These are phyloP conservation scores for Mizuhopecten yessoensis DNA, from an alignment of 1,140 invertebrate genomes.

Conservation along the genomic window DNA sequence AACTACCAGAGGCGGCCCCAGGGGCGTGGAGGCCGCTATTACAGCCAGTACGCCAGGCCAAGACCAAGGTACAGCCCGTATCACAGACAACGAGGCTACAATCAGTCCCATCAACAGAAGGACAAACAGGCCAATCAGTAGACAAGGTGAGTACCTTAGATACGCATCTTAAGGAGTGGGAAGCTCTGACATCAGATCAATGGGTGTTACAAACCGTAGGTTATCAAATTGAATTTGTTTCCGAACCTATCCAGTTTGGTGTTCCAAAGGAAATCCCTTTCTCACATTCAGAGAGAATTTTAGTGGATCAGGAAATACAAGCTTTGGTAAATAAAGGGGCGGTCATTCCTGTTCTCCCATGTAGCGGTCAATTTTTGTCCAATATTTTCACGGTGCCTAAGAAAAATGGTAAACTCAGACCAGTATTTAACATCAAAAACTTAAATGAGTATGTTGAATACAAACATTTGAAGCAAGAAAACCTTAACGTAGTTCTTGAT, in stretches of 20 bases:
- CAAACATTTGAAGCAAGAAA: conserved; percentile 58
- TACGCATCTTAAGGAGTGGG: neutral
- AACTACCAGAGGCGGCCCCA: too few relatives aligned
- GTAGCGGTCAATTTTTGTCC: neutral
- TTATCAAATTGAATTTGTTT: neutral
- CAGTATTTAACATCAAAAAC: conserved; percentile 56
- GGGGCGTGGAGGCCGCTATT: neutral
- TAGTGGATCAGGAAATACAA: neutral
- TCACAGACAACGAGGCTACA: neutral
- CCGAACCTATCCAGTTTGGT: neutral
- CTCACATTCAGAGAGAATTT: neutral
- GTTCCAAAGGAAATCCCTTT: neutral
- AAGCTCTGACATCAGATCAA: neutral
- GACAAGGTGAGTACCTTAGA: neutral
- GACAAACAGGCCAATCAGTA: neutral
- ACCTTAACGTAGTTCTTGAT: conserved; percentile 34
- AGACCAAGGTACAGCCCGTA: neutral
- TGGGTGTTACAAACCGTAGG: neutral
- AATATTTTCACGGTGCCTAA: conserved; percentile 59
- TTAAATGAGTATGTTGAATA: conserved; percentile 49
- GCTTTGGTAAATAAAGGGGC: neutral
- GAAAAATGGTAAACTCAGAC: conserved; percentile 47
- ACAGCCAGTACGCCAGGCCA: neutral
- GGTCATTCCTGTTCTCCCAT: neutral
- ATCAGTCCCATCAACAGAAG: neutral